A percentile compares a stretch with the other conserved stretches of the same genome.
Evolutionary conservation across 92 coral and sea anemone species (phyloP).

Genomic region (Zoanthus solanderi): DNA sequence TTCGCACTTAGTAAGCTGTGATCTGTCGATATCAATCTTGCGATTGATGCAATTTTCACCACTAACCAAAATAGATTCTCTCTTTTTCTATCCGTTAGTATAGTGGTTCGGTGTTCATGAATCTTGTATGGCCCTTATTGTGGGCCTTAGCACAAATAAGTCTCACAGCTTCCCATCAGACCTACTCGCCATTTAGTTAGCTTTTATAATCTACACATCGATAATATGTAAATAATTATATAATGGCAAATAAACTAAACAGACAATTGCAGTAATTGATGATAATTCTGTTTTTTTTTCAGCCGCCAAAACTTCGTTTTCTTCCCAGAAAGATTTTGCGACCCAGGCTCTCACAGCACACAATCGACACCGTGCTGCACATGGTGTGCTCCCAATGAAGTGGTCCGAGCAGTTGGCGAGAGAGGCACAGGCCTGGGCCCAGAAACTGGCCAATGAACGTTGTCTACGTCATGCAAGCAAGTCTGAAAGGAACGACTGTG

Average conservation of each 20-base stretch:
- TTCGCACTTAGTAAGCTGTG: too few species aligned
- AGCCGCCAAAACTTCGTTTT: conserved; percentile 12
- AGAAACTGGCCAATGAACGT: conserved; percentile 88
- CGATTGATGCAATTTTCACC: too few species aligned
- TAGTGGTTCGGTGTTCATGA: too few species aligned
- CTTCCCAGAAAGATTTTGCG: conserved; percentile 71
- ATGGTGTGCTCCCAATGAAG: conserved; percentile 78
- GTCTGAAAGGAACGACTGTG: conserved; percentile 80
- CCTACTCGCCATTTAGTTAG: too few species aligned
- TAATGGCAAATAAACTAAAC: not conserved
- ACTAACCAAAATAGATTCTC: too few species aligned
- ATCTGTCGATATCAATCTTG: too few species aligned
- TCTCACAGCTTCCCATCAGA: too few species aligned
- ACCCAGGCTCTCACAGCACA: conserved; percentile 87
- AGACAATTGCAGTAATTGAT: not conserved
- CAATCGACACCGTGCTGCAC: conserved; percentile 84
- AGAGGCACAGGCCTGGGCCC: conserved; percentile 95
- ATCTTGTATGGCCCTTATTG: too few species aligned
- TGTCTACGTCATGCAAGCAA: conserved; percentile 78
- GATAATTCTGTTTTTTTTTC: not conserved
- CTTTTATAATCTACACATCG: too few species aligned
- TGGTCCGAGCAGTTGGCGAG: conserved; percentile 93
- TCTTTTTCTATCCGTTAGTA: too few species aligned
- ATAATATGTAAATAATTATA: too few species aligned
- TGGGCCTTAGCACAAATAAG: too few species aligned